A percentile compares a stretch with the other conserved stretches of the same genome.
Conservation (phyloP, 35 echinoderm and acorn worm genomes). For the Apostichopus californicus region DNA sequence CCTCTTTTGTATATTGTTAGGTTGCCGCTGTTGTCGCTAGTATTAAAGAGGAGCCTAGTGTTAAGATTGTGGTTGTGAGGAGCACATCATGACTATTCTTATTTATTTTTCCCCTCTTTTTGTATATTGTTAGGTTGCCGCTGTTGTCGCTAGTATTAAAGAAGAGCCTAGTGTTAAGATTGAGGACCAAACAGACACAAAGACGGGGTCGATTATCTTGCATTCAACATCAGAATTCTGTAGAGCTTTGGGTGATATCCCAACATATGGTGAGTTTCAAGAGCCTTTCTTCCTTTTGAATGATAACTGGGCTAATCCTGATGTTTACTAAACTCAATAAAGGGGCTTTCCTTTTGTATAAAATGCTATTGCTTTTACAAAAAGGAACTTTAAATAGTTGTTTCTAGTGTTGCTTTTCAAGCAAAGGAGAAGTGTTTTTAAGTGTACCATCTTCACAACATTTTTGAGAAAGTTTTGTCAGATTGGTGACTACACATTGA, state of each 20-base stretch:
- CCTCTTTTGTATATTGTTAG: slow-evolving; percentile 18
- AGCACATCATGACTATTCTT: no score
- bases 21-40: slow-evolving; percentile 65
- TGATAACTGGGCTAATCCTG: no score
- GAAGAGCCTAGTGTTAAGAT: slow-evolving; percentile 54
- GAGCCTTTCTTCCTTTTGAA: background rate
- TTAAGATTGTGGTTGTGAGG: no score
- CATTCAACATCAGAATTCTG: slow-evolving; percentile 99
- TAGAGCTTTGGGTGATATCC: slow-evolving; percentile 91
- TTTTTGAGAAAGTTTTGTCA: no score
- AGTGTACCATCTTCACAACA: no score
- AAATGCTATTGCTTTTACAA: no score
- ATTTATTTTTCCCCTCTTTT: background rate
- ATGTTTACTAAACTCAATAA: no score
- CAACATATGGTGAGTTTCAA: slow-evolving; percentile 82
- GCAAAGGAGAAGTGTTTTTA: no score
- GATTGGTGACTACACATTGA: no score
- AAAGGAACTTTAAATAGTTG: no score
- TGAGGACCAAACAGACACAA: slow-evolving; percentile 12
- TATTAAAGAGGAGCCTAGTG: slow-evolving; percentile 67
- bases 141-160: slow-evolving; percentile 68
- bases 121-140: slow-evolving; percentile 61
- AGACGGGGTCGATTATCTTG: slow-evolving; percentile 58
- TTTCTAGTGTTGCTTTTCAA: no score
- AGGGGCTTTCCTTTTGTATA: no score